Conservation (phyloP, 2,888 invertebrate genomes). For the Zaprionus lineosus region DNA sequence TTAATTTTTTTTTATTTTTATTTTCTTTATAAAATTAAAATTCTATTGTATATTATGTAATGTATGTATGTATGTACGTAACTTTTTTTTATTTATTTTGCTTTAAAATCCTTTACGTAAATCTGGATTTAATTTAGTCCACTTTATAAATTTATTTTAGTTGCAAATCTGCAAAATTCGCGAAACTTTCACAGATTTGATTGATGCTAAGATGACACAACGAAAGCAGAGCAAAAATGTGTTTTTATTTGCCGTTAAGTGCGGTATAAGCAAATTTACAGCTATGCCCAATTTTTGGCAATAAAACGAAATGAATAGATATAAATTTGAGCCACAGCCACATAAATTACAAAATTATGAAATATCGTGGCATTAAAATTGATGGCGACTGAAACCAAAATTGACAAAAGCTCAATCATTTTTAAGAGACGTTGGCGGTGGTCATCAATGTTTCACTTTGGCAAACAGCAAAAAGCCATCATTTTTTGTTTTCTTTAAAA, state of each 20-base stretch:
- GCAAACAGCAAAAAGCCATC: constrained; percentile 41
- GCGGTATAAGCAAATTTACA: constrained; percentile 34
- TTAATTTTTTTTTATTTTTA: no score
- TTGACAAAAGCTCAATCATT: constrained; percentile 53
- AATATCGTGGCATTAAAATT: constrained; percentile 38
- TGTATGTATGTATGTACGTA: no score
- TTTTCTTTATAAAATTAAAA: no score
- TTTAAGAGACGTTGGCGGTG: constrained; percentile 7
- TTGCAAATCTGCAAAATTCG: no score
- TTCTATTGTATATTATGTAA: no score
- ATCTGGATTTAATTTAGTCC: no score
- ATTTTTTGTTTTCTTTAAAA: constrained; percentile 19
- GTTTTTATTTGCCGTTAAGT: constrained; percentile 28
- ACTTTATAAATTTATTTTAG: no score
- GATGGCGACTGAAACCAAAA: constrained; percentile 41
- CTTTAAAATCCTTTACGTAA: no score
- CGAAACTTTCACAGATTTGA: constrained; percentile 1
- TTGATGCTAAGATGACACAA: constrained; percentile 16
- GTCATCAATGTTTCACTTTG: constrained; percentile 34
- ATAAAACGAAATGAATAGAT: constrained; percentile 17
- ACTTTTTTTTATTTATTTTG: no score
- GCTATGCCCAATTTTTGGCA: constrained; percentile 24
- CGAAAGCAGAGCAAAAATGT: constrained; percentile 17
- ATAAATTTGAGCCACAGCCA: constrained; percentile 22
- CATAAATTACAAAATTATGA: constrained; percentile 36